These are phyloP conservation scores for Andrena chrysosceles DNA, from an alignment of 2,888 invertebrate species.

Conservation along the genomic window DNA sequence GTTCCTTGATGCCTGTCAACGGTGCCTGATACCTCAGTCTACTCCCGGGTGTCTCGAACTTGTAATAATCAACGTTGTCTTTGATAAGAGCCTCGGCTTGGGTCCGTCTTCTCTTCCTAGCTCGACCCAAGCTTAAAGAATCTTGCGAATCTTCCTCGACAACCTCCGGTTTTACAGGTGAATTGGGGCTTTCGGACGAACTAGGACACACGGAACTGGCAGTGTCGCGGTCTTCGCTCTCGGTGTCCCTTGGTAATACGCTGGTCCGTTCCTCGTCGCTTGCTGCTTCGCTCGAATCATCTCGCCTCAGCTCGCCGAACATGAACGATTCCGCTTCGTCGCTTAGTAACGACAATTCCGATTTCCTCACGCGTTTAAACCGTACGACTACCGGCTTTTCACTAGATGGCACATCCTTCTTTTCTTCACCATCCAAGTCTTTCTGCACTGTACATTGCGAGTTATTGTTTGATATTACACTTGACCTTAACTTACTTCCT, in stretches of 20 bases:
- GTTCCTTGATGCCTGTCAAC: conserved; percentile 84
- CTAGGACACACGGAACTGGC: conserved; percentile 65
- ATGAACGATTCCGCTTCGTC: conserved; percentile 95
- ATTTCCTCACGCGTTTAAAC: conserved; percentile 90
- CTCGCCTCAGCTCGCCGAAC: conserved; percentile 90
- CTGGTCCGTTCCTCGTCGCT: conserved; percentile 86
- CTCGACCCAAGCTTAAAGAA: conserved; percentile 74
- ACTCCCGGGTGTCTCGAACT: conserved; percentile 85
- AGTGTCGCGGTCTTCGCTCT: conserved; percentile 73
- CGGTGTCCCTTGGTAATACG: conserved; percentile 81
- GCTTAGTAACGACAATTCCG: conserved; percentile 91
- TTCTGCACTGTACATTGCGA: conserved; percentile 59
- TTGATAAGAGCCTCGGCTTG: conserved; percentile 87
- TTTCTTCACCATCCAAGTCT: conserved; percentile 65
- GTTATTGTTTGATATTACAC: conserved; percentile 78
- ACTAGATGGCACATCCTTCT: conserved; percentile 80
- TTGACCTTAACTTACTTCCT: conserved; percentile 89
- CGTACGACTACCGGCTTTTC: conserved; percentile 89
- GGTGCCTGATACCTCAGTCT: conserved; percentile 85
- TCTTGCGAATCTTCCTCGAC: conserved; percentile 82
- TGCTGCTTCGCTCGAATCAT: conserved; percentile 86
- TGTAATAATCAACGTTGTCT: conserved; percentile 88
- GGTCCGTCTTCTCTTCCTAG: conserved; percentile 85
- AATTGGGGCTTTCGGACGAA: conserved; percentile 61
- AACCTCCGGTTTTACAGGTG: conserved; percentile 74